phyloP scores from a whole-genome alignment of 1,140 invertebrate genomes.

The Drosophila busckii region DNA sequence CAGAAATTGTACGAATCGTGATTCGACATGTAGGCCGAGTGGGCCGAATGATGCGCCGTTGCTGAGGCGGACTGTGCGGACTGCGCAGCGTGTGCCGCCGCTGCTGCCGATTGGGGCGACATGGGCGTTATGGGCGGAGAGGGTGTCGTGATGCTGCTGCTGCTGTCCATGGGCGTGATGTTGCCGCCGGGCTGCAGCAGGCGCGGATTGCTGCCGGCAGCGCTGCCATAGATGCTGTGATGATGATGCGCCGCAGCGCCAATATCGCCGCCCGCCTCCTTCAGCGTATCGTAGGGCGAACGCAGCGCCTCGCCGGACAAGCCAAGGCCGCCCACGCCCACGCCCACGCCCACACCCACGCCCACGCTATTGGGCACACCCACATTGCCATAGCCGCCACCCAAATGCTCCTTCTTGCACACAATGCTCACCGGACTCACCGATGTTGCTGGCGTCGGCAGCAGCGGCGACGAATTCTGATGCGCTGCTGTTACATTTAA shows the following conservation, averaged over 20 bases:
- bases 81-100: slow-evolving; percentile 68
- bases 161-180: slow-evolving; percentile 83
- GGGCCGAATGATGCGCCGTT: slow-evolving; percentile 54
- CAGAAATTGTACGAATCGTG: slow-evolving; percentile 78
- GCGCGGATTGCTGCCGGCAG: slow-evolving; percentile 74
- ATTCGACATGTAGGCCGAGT: slow-evolving; percentile 76
- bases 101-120: slow-evolving; percentile 80
- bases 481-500: slow-evolving; percentile 65
- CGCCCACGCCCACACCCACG: slow-evolving; percentile 15
- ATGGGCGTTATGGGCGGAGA: slow-evolving; percentile 82
- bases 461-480: slow-evolving; percentile 80
- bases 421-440: slow-evolving; percentile 84
- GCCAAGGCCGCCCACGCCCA: slow-evolving; percentile 12
- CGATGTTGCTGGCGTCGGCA: slow-evolving; percentile 82
- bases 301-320: slow-evolving; percentile 49
- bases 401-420: slow-evolving; percentile 81
- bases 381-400: slow-evolving; percentile 70
- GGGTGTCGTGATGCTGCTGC: slow-evolving; percentile 83
- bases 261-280: slow-evolving; percentile 71
- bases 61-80: slow-evolving; percentile 60
- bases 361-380: slow-evolving; percentile 9
- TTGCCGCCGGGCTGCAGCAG: slow-evolving; percentile 80
- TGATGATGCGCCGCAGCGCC: slow-evolving; percentile 58
- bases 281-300: slow-evolving; percentile 67
- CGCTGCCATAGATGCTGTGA: slow-evolving; percentile 72